Base-by-base conservation (phyloP, 2,888 invertebrate genomes). In the Monochamus alternatus region DNA sequence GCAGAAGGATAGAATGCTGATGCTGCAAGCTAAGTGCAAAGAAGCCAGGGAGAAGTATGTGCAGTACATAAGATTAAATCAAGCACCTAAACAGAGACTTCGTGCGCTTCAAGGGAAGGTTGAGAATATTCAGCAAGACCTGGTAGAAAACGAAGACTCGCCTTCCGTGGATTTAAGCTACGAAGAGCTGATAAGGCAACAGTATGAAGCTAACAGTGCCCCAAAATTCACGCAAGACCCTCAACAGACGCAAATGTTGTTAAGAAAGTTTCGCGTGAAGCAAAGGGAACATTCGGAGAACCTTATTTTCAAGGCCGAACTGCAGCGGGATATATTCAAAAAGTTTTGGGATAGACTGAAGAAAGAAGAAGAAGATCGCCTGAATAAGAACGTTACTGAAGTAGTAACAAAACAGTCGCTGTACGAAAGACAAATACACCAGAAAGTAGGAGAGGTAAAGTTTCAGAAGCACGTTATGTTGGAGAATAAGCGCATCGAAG, bases 361-460 rank as follows among this genome's bases (percentile, higher is more conserved):
- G 58, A 87, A 87, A 30, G 90, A 91, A 83, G 91, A 92, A 86
- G 92, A 92, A 82, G 85, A 86, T 9, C 89, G 89, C 78, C 86
- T 91, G 38, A 91, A 92, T 78, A 87, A 88, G 60, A 88, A 90
- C 12, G 87, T 93, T 10, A 90, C 91, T 0, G 89, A 89, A 73
- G 92, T 91, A 81, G 90, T 93, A 4, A 86, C 93, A 85, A 91
- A 92, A 82, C 90, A 93, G 76, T 92, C 93, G 0, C 89, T 91
- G 62, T 93, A 92, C 85, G 94, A 94, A 83, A 93, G 93, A 85
- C 92, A 92, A 86, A 92, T 94, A 89, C 90, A 91, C 64, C 91
- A 91, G 52, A 92, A 93, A 87, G 88, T 94, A 75, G 91, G 91
- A 87, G 92, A 93, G 85, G 90, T 93, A 0, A 91, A 92, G 71